Base-by-base conservation (phyloP, 2,113 vertebrate species). In the Campylorhamphus procurvoides region DNA sequence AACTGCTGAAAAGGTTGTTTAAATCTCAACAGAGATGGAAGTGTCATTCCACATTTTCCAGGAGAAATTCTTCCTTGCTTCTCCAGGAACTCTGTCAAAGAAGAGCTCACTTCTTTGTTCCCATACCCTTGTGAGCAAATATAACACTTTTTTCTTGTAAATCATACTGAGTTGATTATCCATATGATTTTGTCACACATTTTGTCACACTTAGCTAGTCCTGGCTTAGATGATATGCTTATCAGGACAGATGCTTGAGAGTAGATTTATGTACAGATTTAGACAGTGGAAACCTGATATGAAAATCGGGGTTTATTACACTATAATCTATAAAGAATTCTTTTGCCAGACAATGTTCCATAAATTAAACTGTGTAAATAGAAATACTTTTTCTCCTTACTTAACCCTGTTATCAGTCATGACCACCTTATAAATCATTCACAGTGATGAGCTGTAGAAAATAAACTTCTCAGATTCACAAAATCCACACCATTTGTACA, bases 1-100 rank as follows among this genome's bases (percentile, higher is more conserved):
- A 93, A 81, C 55, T 78, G 72, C 42, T 74, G 75, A 68, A 96
- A 96, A 86, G 5, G n/a, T 94, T 53, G 53, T 16, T 89, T 84
- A 55, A 86, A 33, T 81, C 68, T 75, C 40, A 44, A 86, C 47
- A 77, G 44, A 59, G 49, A 52, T 73, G 9, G 47, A 80, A 59
- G 8, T 9, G 25, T 67, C 64, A 63, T 60, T 84, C 27, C 24
- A 20, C 5, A 7, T 47, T 60, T 77, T 92, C 59, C 73, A 56
- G 46, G 28, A 77, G 59, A 93, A 89, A 71, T 67, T 47, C 4
- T 82, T 85, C 85, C 47, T 31, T 64, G 25, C 28, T 55, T 47
- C 22, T 85, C 67, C 50, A 35, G 14, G 47, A 84, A 55, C 16
- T 86, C 75, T 64, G 35, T 29, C 42, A 64, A 91, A 93, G 46